Percentiles rank a stretch among this genome's conserved stretches.
phyloP scores from a whole-genome alignment of 2,113 vertebrate species.

The Vulpes ferrilata region DNA sequence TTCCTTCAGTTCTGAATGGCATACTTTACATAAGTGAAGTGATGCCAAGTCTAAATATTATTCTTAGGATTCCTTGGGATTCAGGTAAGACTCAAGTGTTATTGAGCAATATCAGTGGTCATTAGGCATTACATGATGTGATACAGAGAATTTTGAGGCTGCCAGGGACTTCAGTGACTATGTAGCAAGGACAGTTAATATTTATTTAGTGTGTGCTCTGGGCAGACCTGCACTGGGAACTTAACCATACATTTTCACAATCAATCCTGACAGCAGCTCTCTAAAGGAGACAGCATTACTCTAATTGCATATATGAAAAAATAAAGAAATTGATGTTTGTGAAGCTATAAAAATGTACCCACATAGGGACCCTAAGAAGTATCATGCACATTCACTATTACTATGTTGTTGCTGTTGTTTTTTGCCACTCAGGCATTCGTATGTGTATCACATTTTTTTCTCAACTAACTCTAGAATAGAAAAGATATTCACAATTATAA shows the following conservation, averaged over 20 bases:
- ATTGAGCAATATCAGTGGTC: not conserved
- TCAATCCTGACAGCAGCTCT: not conserved
- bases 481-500: not conserved
- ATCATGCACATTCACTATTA: too few relatives aligned
- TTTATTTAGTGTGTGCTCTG: not conserved
- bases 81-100: not conserved
- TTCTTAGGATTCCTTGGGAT: not conserved
- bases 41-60: not conserved
- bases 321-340: not conserved
- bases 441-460: not conserved
- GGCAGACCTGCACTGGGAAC: not conserved
- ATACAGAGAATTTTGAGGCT: not conserved
- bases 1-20: not conserved
- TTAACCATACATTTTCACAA: not conserved
- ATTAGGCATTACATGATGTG: not conserved
- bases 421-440: not conserved
- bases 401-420: not conserved
- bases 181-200: too few relatives aligned
- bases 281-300: not conserved
- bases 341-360: not conserved
- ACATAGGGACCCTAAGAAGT: not conserved
- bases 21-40: not conserved
- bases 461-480: not conserved
- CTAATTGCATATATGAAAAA: not conserved
- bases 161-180: not conserved